A percentile compares a stretch with the other conserved stretches of the same genome.
Conservation (phyloP, 1,140 invertebrate species). For the Solenopsis invicta region DNA sequence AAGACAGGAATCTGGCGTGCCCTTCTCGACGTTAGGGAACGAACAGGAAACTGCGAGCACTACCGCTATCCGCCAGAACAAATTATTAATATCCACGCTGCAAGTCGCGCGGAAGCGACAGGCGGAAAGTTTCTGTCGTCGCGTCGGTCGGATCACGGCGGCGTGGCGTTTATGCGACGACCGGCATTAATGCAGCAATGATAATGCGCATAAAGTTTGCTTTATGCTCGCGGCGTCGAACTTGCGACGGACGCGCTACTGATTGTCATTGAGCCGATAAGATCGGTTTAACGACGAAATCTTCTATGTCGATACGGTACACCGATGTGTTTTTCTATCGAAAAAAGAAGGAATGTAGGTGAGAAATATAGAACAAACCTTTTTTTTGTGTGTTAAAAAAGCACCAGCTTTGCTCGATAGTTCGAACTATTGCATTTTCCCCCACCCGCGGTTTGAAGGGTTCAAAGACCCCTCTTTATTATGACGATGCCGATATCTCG, state of each 20-base stretch:
- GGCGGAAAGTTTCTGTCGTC: constrained; percentile 59
- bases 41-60: neutral
- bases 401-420: constrained; percentile 49
- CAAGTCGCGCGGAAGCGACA: constrained; percentile 43
- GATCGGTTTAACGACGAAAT: constrained; percentile 36
- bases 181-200: constrained; percentile 42
- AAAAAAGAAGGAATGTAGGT: no score
- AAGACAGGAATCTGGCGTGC: neutral
- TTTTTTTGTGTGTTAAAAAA: constrained; percentile 16
- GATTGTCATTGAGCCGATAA: constrained; percentile 19
- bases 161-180: constrained; percentile 24
- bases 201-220: constrained; percentile 36
- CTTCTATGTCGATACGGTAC: constrained; percentile 27
- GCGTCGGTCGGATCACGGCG: constrained; percentile 5
- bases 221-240: neutral
- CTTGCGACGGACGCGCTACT: neutral
- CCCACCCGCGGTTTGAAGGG: neutral
- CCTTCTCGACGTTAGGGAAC: neutral
- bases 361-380: constrained; percentile 1
- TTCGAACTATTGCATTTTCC: constrained; percentile 66
- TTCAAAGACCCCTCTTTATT: constrained; percentile 75
- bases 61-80: constrained; percentile 17
- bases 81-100: constrained; percentile 53
- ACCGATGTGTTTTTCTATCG: constrained; percentile 28
- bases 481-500: constrained; percentile 67